Evolutionary conservation across 2,113 vertebrate species (phyloP).

Genomic region (Oryctolagus cuniculus): DNA sequence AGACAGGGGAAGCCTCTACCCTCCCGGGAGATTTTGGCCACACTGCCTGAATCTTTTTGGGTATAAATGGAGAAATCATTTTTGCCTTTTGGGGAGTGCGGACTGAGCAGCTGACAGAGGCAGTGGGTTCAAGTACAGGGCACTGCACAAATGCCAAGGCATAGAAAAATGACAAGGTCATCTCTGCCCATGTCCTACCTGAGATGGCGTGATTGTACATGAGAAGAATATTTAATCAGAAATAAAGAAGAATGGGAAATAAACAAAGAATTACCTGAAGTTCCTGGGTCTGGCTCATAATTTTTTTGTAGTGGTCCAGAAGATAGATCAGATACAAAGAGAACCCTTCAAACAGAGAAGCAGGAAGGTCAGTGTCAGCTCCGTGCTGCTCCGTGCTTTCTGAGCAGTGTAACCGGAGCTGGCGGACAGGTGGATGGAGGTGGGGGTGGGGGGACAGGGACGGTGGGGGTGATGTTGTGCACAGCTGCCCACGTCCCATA

Average conservation of each 20-base stretch:
- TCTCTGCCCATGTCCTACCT: too few species aligned
- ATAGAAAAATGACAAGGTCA: neutral
- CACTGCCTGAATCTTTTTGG: neutral
- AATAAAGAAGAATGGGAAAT: neutral
- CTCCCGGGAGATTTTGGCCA: neutral
- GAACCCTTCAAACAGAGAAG: constrained; percentile 83
- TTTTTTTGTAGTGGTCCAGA: constrained; percentile 74
- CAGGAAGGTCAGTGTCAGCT: accelerated
- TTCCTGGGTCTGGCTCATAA: constrained; percentile 41
- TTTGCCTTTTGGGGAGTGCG: neutral
- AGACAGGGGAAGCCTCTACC: neutral
- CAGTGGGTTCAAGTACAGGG: neutral
- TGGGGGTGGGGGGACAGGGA: too few species aligned
- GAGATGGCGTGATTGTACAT: too few species aligned
- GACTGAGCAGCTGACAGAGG: neutral
- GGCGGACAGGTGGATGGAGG: neutral
- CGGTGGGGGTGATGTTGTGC: too few species aligned
- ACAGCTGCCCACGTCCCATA: too few species aligned
- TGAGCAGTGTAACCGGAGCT: neutral
- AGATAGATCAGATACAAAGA: constrained; percentile 75
- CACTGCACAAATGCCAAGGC: accelerated
- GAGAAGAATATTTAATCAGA: neutral
- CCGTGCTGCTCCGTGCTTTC: neutral
- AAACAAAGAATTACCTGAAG: constrained; percentile 84
- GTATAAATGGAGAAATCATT: neutral